These are phyloP conservation scores for Sipha maydis DNA, from an alignment of 2,888 invertebrate genomes.

Conservation along the genomic window DNA sequence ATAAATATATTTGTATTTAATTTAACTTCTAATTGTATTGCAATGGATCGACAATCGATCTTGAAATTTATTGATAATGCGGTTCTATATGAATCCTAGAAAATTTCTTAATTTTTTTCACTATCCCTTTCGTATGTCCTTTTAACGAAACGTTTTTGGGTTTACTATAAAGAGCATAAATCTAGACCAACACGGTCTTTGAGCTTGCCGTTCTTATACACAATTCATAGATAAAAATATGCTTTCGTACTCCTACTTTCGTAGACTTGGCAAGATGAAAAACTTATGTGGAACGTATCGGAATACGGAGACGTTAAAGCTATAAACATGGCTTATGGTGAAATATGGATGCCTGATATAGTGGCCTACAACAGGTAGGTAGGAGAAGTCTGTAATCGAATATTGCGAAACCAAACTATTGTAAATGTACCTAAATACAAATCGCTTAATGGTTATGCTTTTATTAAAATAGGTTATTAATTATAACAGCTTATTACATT, in stretches of 20 bases:
- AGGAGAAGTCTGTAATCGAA: conserved; percentile 49
- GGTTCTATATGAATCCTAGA: background rate
- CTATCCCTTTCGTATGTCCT: background rate
- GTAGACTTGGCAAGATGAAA: conserved; percentile 81
- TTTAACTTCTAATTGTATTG: background rate
- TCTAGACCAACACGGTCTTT: conserved; percentile 29
- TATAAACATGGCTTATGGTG: conserved; percentile 75
- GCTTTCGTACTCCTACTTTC: conserved; percentile 64
- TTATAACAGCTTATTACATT: no score
- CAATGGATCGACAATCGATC: conserved; percentile 29
- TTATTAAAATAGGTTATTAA: background rate
- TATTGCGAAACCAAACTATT: conserved; percentile 21
- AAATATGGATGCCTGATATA: conserved; percentile 84
- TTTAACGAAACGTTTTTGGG: conserved; percentile 6
- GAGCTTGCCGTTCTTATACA: background rate
- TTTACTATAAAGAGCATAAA: conserved; percentile 1
- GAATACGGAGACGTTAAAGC: conserved; percentile 75
- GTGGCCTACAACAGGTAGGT: conserved; percentile 78
- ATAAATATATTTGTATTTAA: background rate
- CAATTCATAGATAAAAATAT: conserved; percentile 17
- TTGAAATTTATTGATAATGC: background rate
- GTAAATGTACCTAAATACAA: background rate
- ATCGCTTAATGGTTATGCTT: background rate
- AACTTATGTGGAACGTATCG: conserved; percentile 77
- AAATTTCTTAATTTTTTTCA: background rate